Percentiles rank a stretch among this genome's conserved stretches.
These are phyloP conservation scores for Cynocephalus volans DNA, from an alignment of 2,113 vertebrate genomes.

Conservation along the genomic window DNA sequence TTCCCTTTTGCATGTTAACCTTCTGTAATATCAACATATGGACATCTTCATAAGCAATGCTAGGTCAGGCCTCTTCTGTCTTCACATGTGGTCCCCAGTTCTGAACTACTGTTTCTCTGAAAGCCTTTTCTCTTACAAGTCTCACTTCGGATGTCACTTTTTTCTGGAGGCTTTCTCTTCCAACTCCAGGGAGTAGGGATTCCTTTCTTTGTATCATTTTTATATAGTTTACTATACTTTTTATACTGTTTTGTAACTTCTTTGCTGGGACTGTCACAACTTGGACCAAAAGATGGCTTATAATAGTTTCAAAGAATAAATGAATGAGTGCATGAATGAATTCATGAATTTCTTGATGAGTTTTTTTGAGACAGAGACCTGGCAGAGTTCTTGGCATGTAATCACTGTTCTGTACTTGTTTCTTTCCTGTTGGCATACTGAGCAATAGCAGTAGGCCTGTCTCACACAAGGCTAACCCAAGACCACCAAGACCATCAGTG, in stretches of 20 bases:
- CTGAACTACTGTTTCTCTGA: neutral
- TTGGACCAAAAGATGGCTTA: neutral
- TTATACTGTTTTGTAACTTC: neutral
- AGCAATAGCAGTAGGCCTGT: neutral
- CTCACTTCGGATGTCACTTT: neutral
- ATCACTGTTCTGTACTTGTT: neutral
- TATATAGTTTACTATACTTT: neutral
- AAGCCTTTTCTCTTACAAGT: neutral
- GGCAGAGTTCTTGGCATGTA: neutral
- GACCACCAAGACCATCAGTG: neutral
- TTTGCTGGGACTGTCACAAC: neutral
- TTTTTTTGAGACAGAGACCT: neutral
- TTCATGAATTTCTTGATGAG: neutral
- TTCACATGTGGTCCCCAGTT: neutral
- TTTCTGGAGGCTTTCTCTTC: conserved; percentile 1
- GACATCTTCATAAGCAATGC: neutral
- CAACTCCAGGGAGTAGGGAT: neutral
- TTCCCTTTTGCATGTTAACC: neutral
- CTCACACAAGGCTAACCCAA: neutral
- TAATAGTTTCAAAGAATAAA: neutral
- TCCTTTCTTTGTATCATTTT: neutral
- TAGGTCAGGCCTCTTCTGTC: neutral
- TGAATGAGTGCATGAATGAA: neutral
- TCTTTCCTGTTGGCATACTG: neutral
- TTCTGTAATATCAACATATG: neutral